Base-by-base conservation (phyloP, 2,797 vertebrate species). In the Enteromius viviparus region DNA sequence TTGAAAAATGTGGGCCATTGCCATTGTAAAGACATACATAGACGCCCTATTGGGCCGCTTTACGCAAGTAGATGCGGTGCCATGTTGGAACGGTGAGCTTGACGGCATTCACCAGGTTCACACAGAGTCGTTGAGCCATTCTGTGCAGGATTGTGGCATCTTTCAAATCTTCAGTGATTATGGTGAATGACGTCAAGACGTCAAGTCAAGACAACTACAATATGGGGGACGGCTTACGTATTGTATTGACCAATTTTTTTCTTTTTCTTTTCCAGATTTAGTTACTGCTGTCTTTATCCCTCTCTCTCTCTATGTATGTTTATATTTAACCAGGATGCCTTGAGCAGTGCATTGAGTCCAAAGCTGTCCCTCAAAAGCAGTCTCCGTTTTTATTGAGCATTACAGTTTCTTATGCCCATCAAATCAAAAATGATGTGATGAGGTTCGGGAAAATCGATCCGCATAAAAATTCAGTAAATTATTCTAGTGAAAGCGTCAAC, bases 391-490 rank as follows among this genome's bases (percentile, higher is more conserved):
- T 62, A 68, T 21, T 49, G 58, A 64, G 42, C 34, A 40, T 72
- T 64, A 37, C 55, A 64, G 12, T 11, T 78, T 42, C 78, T 65
- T 49, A 76, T n/a, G 53, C 17, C 26, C 49, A 72, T 66, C 65
- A 84, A 72, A 77, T 65, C 45, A 65, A 85, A 75, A 82, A 78
- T 32, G 26, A 72, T 74, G 55, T 78, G 66, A 82, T 47, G 49
- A 81, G 78, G 53, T 71, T 32, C 37, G 7, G 4, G 14, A 60
- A 69, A 82, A 85, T 53, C 23, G 66, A 81, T 81, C 32, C 55
- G 72, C n/a, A 45, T 78, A 47, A 77, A 82, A 85, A 82, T 81
- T 77, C 79, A 60, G 51, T 58, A 47, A 65, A 78, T 82, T 72
- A 74, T 64, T 58, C 81, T 32, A 68, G 81, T 23, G 26, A 42